Evolutionary conservation across 37 sponge, comb jelly and placozoan genomes (phyloP), one percentile per base, ranked within the genome.

Genomic region (Ephydatia muelleri): DNA sequence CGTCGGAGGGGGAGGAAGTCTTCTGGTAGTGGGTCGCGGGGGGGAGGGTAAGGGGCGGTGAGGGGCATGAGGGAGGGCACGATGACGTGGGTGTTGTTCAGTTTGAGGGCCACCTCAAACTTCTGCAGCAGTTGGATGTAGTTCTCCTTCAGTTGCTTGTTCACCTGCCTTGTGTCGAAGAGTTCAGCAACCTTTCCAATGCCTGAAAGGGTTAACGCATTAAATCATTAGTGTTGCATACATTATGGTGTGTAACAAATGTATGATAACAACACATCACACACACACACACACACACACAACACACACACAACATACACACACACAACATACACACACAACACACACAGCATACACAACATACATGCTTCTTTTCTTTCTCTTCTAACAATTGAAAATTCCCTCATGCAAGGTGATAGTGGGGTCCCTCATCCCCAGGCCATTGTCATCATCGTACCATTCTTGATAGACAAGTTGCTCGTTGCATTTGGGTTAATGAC

Each of bases 21-120:
- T 38, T 85, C 84, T 0, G 39, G 65, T 11, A 87, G 84, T 31
- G 33, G 57, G 37, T 80, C 88, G 69, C 35, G 38, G 34, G 87
- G 68, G 16, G 82, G 81, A 8, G 92, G 90, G 69, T 88, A 86
- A 25, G n/a, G 9, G 0, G 81, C 40, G 21, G 23, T 23, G 21
- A 65, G 71, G 0, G 91, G 88, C 82, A 97, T 75, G 68, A 92
- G 83, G 23, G 97, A 97, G 0, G 97, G 97, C 27, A 97, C 92
- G 48, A 97, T 85, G 49, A 96, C 81, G 57, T 77, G 80, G 38
- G 76, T 3, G n/a, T 77, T 29, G 36, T 86, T 81, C 72, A 94
- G 84, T 21, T 67, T 74, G 0, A 94, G 86, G 34, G 90, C 88
- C 38, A 97, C 91, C 26, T 95, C 95, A 81, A 97, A 97, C 68